Conservation (phyloP, 2,888 invertebrate genomes). For the Gibbula magus region DNA sequence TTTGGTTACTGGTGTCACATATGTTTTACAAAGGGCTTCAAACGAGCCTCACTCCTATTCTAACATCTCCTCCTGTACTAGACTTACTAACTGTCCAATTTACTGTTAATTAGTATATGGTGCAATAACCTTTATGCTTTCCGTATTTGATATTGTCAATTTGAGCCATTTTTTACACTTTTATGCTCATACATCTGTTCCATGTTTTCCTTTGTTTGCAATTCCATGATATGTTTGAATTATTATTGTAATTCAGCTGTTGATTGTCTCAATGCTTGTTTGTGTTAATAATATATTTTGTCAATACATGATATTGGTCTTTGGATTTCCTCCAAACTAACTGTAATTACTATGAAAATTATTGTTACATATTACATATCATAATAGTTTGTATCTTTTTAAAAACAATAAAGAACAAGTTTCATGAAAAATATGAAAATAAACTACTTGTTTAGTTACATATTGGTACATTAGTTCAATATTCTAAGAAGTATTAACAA, state of each 20-base stretch:
- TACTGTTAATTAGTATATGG: no score
- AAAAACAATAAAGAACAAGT: slow-evolving; percentile 18
- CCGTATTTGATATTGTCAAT: background rate
- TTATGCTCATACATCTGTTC: background rate
- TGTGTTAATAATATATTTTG: no score
- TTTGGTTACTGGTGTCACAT: background rate
- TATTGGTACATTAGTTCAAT: background rate
- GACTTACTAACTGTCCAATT: background rate
- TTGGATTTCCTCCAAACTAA: no score
- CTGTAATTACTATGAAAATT: no score
- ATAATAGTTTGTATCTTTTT: slow-evolving; percentile 9
- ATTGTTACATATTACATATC: background rate
- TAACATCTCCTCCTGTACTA: no score
- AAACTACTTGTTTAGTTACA: background rate
- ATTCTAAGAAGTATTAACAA: background rate
- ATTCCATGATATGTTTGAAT: no score
- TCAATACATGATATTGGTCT: no score
- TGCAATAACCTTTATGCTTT: no score
- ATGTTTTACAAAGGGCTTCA: background rate
- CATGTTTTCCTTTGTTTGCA: background rate
- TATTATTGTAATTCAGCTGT: background rate
- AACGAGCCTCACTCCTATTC: no score
- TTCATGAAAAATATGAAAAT: background rate
- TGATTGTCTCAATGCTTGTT: no score
- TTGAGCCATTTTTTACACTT: background rate